These are phyloP conservation scores for Hesperophylax magnus DNA, from an alignment of 1,140 invertebrate species.

Conservation along the genomic window DNA sequence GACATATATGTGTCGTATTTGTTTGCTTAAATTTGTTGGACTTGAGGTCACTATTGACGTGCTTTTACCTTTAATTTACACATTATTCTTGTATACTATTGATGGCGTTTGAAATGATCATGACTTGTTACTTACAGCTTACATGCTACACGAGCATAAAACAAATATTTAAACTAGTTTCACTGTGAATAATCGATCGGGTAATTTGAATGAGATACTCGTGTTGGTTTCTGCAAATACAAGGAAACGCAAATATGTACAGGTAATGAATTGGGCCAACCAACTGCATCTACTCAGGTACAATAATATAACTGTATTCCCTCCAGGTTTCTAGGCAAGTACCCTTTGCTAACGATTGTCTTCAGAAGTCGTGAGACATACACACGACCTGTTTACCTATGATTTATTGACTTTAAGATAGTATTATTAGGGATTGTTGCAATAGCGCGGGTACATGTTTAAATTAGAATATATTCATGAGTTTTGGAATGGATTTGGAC, in stretches of 20 bases:
- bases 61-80: no score
- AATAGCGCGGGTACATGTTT: neutral
- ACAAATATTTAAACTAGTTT: conserved; percentile 2
- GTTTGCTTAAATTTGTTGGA: no score
- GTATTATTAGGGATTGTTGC: conserved; percentile 26
- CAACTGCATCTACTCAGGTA: neutral
- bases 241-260: neutral
- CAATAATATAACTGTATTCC: conserved; percentile 12
- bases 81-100: no score
- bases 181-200: conserved; percentile 13
- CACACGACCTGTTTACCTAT: conserved; percentile 32
- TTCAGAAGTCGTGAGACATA: conserved; percentile 17
- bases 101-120: no score
- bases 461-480: neutral
- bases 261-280: conserved; percentile 2
- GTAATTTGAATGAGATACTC: conserved; percentile 22
- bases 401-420: conserved; percentile 30
- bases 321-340: neutral
- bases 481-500: no score
- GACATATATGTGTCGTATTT: no score
- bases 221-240: neutral
- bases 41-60: no score
- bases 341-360: conserved; percentile 29
- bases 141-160: no score
- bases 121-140: no score